Conservation (phyloP, 2,888 invertebrate species). For the Erebia ligea region DNA sequence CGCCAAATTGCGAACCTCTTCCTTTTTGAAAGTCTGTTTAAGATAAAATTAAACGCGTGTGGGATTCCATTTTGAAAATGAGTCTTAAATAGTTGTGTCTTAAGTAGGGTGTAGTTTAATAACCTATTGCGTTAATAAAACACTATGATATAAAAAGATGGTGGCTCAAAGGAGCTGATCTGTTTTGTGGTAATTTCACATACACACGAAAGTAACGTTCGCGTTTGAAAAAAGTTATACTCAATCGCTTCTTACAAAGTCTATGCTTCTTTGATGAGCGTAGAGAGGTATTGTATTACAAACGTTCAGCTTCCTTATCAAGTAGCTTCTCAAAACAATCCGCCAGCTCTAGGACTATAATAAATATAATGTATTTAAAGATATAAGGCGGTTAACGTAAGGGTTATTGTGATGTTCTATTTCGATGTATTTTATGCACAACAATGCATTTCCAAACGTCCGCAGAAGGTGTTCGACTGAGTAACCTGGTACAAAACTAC, state of each 20-base stretch:
- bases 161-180: too few relatives aligned
- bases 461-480: conserved; percentile 62
- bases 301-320: not conserved
- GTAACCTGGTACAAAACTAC: conserved; percentile 73
- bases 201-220: too few relatives aligned
- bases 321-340: not conserved
- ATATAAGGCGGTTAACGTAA: conserved; percentile 27
- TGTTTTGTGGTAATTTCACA: too few relatives aligned
- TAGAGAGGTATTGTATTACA: not conserved
- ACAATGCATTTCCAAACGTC: conserved; percentile 65
- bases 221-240: too few relatives aligned
- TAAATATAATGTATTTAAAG: conserved; percentile 42
- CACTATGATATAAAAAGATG: too few relatives aligned
- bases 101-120: too few relatives aligned
- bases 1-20: too few relatives aligned
- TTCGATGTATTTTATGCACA: conserved; percentile 67
- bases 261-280: not conserved
- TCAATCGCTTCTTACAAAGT: not conserved
- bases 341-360: conserved; percentile 7
- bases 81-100: too few relatives aligned
- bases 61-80: too few relatives aligned
- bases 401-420: conserved; percentile 56
- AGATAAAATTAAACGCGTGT: too few relatives aligned
- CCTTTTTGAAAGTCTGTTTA: too few relatives aligned
- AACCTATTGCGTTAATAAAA: too few relatives aligned